Base-by-base conservation (phyloP, 2,113 vertebrate genomes). In the Propithecus coquereli region DNA sequence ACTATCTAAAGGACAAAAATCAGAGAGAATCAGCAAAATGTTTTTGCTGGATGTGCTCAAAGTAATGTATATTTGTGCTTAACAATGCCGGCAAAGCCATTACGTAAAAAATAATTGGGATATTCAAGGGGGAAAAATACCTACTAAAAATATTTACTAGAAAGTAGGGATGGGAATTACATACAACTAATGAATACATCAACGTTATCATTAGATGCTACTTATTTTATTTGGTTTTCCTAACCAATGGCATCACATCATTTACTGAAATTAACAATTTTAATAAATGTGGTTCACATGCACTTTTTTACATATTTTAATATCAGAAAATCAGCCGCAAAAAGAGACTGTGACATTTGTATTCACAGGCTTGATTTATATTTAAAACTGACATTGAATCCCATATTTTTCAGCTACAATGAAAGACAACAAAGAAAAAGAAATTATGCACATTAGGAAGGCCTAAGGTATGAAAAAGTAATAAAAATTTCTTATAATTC, bases 301-400 rank as follows among this genome's bases (percentile, higher is more conserved):
- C 61, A 11, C 30, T 63, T 63, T 61, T 12, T 13, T 18, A 87
- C 82, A 93, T 59, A 88, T 90, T 97, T 97, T 96, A 92, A 98
- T 98, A 96, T 97, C 97, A 98, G 90, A 97, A 98, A 98, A 70
- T 97, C 96, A 98, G 95, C 73, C 97, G 80, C 94, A 97, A 95
- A 97, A 97, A 66, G 34, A 32, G 23, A 97, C 54, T 54, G 34
- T 92, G 97, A 94, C 93, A 89, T 32, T 96, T 96, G 71, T 96
- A 98, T 94, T 96, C 66, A 87, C 91, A 84, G 96, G 85, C 93
- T 96, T 96, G 47, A 71, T 97, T 97, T 97, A 90, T 94, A 97
- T 94, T 97, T 95, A 96, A 95, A 98, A 97, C 92, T 94, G 95
- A 94, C 63, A 8, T 91, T 97, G 94, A 96, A 91, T 91, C 87